Evolutionary conservation across 2,888 invertebrate genomes (phyloP).

Genomic region (Teleogryllus oceanicus): DNA sequence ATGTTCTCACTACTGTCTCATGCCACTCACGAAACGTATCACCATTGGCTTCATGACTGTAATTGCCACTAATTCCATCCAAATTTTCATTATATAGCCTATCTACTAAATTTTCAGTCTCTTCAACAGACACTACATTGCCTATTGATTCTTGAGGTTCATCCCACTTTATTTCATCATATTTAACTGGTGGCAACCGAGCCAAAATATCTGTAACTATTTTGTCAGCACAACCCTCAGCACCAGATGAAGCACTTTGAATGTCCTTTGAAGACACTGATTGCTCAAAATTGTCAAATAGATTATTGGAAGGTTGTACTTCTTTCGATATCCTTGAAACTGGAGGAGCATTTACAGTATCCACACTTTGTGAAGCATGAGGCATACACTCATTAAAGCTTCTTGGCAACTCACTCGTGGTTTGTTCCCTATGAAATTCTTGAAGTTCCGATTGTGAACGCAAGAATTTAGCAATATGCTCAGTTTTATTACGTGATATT

Average conservation of each 20-base stretch:
- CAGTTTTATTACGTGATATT: conserved; percentile 47
- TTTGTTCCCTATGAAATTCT: conserved; percentile 24
- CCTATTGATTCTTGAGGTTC: conserved; percentile 32
- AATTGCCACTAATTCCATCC: conserved; percentile 59
- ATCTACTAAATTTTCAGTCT: conserved; percentile 48
- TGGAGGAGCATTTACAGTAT: neutral
- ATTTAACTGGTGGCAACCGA: conserved; percentile 61
- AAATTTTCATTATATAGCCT: conserved; percentile 34
- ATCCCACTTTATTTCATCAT: conserved; percentile 54
- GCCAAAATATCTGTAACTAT: conserved; percentile 52
- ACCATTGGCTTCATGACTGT: conserved; percentile 44
- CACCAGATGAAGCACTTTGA: conserved; percentile 21
- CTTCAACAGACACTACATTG: conserved; percentile 47
- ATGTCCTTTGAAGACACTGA: conserved; percentile 24
- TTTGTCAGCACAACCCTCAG: neutral
- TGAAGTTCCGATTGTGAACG: conserved; percentile 39
- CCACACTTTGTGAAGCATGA: neutral
- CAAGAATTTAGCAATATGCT: conserved; percentile 47
- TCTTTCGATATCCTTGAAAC: neutral
- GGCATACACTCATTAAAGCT: conserved; percentile 19
- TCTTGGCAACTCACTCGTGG: neutral
- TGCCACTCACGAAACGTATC: conserved; percentile 82
- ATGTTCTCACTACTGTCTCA: conserved; percentile 71
- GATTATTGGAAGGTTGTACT: neutral
- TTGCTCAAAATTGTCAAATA: neutral